Evolutionary conservation across 2,888 invertebrate species (phyloP).

Genomic region (Drosophila anomelani): DNA sequence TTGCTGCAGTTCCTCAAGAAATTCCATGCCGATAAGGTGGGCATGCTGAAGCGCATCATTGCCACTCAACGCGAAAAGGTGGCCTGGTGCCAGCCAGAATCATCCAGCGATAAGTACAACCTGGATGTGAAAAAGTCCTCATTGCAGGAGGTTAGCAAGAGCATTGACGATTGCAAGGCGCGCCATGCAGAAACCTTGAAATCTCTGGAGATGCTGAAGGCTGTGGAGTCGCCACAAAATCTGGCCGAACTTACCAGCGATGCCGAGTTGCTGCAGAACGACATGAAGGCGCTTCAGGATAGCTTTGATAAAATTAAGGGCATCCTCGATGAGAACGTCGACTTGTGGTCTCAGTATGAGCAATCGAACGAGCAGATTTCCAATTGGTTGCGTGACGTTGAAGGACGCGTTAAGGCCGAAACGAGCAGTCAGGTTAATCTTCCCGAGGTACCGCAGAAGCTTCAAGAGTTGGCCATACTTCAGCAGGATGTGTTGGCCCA

Average conservation of each 20-base stretch:
- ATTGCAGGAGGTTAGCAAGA: slow-evolving; percentile 90
- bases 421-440: slow-evolving; percentile 90
- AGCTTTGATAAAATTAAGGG: slow-evolving; percentile 89
- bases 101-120: slow-evolving; percentile 95
- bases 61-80: slow-evolving; percentile 94
- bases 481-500: slow-evolving; percentile 88
- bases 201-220: slow-evolving; percentile 89
- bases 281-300: slow-evolving; percentile 89
- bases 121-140: slow-evolving; percentile 95
- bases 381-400: slow-evolving; percentile 92
- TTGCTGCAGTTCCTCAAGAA: slow-evolving; percentile 93
- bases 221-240: slow-evolving; percentile 90
- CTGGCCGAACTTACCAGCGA: slow-evolving; percentile 89
- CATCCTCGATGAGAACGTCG: slow-evolving; percentile 89
- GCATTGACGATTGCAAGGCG: slow-evolving; percentile 89
- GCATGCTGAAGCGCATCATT: slow-evolving; percentile 92
- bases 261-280: slow-evolving; percentile 89
- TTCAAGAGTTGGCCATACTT: slow-evolving; percentile 88
- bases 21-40: slow-evolving; percentile 93
- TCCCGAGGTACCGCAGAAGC: slow-evolving; percentile 89
- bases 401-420: slow-evolving; percentile 90
- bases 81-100: slow-evolving; percentile 95
- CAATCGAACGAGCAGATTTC: slow-evolving; percentile 89
- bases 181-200: slow-evolving; percentile 89
- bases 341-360: slow-evolving; percentile 93